Conservation (phyloP, 2,888 invertebrate genomes). For the Dasypolia templi region DNA sequence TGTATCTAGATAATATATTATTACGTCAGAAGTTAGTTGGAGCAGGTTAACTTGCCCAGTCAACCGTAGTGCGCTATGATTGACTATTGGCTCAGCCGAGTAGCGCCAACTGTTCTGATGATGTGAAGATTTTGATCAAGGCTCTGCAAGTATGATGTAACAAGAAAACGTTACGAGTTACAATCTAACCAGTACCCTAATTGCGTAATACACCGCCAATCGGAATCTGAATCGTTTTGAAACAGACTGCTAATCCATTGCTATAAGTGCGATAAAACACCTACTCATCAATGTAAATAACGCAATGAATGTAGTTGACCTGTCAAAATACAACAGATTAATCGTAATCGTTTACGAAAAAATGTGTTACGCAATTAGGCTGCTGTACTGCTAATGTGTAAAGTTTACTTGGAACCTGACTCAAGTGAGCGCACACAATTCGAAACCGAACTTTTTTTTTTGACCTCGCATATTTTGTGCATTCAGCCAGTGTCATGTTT, state of each 20-base stretch:
- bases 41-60: conserved; percentile 24
- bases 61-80: conserved; percentile 20
- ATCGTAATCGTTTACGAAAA: too few species aligned
- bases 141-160: background rate
- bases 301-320: too few species aligned
- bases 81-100: conserved; percentile 25
- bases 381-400: too few species aligned
- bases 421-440: background rate
- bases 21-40: conserved; percentile 35
- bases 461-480: too few species aligned
- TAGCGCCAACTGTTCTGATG: background rate
- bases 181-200: background rate
- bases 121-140: background rate
- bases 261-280: too few species aligned
- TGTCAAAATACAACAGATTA: too few species aligned
- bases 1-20: conserved; percentile 7
- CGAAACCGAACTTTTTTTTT: background rate
- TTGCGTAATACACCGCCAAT: too few species aligned
- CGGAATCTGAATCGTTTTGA: too few species aligned
- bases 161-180: background rate
- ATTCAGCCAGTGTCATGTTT: too few species aligned
- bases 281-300: too few species aligned
- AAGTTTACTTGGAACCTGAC: background rate
- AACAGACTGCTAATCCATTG: too few species aligned
- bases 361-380: too few species aligned